Base-by-base conservation (phyloP, 64 coral and sea anemone species). In the Acropora tenuis region DNA sequence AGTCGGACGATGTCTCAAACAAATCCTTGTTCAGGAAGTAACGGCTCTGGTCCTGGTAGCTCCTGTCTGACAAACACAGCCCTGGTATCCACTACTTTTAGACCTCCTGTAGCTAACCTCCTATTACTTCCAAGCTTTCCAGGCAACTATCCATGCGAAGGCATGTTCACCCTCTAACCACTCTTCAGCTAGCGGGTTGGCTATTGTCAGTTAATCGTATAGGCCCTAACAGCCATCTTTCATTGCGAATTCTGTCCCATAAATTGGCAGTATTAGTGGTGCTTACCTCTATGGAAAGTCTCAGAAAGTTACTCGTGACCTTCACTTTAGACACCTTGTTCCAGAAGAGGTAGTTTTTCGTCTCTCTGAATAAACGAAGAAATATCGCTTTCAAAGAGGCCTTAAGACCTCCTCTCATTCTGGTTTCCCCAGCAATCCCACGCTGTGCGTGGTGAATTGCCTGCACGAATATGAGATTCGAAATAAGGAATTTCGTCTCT, bases 201-300 rank as follows among this genome's bases (percentile, higher is more conserved):
- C 69, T 42, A 30, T 4, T 5, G 41, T 73, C 69, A 20, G 69
- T 8, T 20, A 73, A 73, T 30, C 69, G n/a, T 73, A 73, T 20
- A 30, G 91, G 82, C 1, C 6, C 43, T 48, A 87, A 87, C 41
- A 42, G 4, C 17, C 49, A 16, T 1, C 48, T 80, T 11, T 76
- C 72, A n/a, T 59, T 87, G 30, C 80, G 87, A 47, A 42, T 79
- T 10, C 58, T 92, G 6, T 87, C 81, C 8, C 44, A 47, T 15
- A 92, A 92, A 43, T 43, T 92, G 45, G 68, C 50, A 3, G 15
- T 91, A 41, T 46, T 83, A 6, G 43, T 91, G 19, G 80, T 59
- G 84, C 80, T 92, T 5, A 92, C 90, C 5, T 77, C 82, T 48
- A 78, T 87, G 41, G 90, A 92, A 50, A 43, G 90, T 41, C 48